Evolutionary conservation across 2,888 invertebrate genomes (phyloP), one percentile per base, ranked within the genome.

Genomic region (Campopleginae sp.): DNA sequence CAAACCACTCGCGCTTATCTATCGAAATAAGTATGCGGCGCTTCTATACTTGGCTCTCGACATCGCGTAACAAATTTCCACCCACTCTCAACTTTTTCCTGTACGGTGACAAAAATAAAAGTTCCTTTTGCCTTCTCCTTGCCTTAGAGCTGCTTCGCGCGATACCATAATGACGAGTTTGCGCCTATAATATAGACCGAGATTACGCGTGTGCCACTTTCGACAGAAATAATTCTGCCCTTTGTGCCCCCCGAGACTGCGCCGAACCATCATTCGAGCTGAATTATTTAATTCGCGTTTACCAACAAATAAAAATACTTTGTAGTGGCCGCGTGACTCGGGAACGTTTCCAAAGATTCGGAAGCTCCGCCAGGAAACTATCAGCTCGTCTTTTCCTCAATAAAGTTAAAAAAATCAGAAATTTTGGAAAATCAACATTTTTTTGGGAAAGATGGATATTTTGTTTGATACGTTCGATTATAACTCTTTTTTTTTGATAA

Each of bases 21-120:
- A 61, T 46, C 48, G 38, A 44, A 68, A 66, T n/a, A n/a, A 44
- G 17, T 23, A 46, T 66, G 61, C 54, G 17, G 61, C 54, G 17
- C n/a, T 58, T 17, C 44, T 58, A 10, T 44, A 61, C 33, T 70
- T 70, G 31, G n/a, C 44, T 44, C 44, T 44, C 68, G 12, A 46
- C 66, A 33, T 78, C 44, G n/a, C 33, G 23, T 17, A 38, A 46
- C 8, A n/a, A 48, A 51, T 5, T 33, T 6, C 58, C 61, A 48
- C 0, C 31, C 46, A 58, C 33, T 17, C 23, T 14, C 6, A 61
- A 79, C 61, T 70, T 79, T 79, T 33, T 79, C 61, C 33, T 6
- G n/a, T n/a, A n/a, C n/a, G 38, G 46, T 38, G 31, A 31, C 51
- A 61, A 78, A 71, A 70, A 79, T 61, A 71, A 46, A 46, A 27